Conservation (phyloP, 2,113 vertebrate species). For the Murina feae region DNA sequence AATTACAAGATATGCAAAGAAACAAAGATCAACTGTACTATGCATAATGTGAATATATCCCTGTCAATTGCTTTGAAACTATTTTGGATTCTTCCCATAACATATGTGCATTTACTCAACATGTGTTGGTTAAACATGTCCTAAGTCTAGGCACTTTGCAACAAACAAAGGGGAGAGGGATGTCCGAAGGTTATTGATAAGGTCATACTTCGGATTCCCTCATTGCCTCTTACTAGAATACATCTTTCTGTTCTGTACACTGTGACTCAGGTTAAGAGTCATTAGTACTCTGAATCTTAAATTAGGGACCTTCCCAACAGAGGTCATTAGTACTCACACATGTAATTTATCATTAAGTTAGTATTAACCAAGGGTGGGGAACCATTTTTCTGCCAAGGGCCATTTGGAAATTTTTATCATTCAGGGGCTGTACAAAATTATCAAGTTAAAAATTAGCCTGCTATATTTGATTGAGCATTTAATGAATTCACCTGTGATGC, state of each 20-base stretch:
- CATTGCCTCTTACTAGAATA: not conserved
- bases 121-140: not conserved
- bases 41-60: not conserved
- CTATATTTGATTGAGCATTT: too few relatives aligned
- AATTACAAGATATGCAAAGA: not conserved
- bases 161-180: not conserved
- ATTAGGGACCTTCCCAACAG: not conserved
- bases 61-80: not conserved
- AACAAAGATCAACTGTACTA: not conserved
- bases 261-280: not conserved
- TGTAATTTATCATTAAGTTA: not conserved
- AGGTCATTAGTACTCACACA: not conserved
- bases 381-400: too few relatives aligned
- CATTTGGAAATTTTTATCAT: too few relatives aligned
- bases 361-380: too few relatives aligned
- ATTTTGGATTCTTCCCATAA: conserved; percentile 4
- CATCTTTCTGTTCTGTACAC: not conserved
- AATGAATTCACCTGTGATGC: too few relatives aligned
- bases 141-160: not conserved
- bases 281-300: conserved; percentile 34
- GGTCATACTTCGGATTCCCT: not conserved
- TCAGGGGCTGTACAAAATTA: too few relatives aligned
- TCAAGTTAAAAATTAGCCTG: too few relatives aligned
- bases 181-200: not conserved
- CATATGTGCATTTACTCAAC: not conserved